Evolutionary conservation across 2,797 vertebrate genomes (phyloP), one percentile per base, ranked within the genome.

Genomic region (Hipposideros larvatus): DNA sequence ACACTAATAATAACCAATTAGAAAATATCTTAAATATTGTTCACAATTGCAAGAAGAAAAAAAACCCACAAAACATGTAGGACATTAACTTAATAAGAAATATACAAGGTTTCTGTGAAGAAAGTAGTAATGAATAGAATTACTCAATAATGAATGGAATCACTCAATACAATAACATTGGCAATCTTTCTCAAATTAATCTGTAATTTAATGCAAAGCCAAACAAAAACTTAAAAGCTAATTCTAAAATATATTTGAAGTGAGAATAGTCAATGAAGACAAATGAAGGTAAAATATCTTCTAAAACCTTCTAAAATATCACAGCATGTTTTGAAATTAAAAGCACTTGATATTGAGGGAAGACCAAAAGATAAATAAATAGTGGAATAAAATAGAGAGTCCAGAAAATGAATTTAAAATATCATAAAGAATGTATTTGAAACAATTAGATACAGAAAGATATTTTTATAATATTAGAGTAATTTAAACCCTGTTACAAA

Each of bases 231-330:
- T 71, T 77, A 66, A 51, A 63, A 85, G 48, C 57, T 70, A 94
- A 74, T 75, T 91, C 34, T 43, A 65, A 95, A 88, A 75, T 86
- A 71, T 90, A 71, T 86, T 61, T 92, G 28, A 83, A 24, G 22
- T 34, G 24, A 73, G 41, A 70, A 11, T 34, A 77, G 55, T 71
- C 24, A 77, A 28, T 79, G 78, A 73, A 74, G 63, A 66, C 77
- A 79, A 88, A 82, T 59, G 74, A 68, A 57, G 46, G 22, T 71
- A 87, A 70, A 93, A 26, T 63, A 46, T 80, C n/a, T 86, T 90
- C 61, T 86, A 59, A 88, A 96, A 78, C 5, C 34, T 87, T 73
- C 21, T 51, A 65, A 95, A 94, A 48, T 91, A 85, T 77, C 11
- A 87, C 22, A 34, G 9, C 37, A 68, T 77, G 34, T 87, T 71